Base-by-base conservation (phyloP, 2,888 invertebrate species). In the Didymodactylos carnosus region DNA sequence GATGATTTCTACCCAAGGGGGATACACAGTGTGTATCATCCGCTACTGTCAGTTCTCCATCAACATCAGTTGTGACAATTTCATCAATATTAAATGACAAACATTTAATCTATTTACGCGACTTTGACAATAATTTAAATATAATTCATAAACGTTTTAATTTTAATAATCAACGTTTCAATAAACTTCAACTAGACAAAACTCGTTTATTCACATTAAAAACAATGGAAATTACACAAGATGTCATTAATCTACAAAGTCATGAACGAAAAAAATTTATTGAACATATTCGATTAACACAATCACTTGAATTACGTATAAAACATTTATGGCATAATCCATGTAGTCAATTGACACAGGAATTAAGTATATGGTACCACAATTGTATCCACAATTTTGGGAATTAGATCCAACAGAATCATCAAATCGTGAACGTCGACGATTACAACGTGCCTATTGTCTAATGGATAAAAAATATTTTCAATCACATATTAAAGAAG, bases 191-290 rank as follows among this genome's bases (percentile, higher is more conserved):
- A n/a, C n/a, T n/a, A n/a, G n/a, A n/a, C n/a, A n/a, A n/a, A n/a
- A n/a, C n/a, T n/a, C n/a, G n/a, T n/a, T n/a, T n/a, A n/a, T n/a
- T n/a, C n/a, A 35, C 62, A 62, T 14, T 35, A 35, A 86, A 87
- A n/a, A 91, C 91, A 0, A 90, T 90, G 88, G 82, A 86, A 71
- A 87, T 89, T 76, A 92, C 91, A 11, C 87, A 90, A 75, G 85
- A 85, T 53, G 89, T 90, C n/a, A 89, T 90, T 16, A 89, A 90
- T 80, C 85, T 87, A 78, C 91, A 92, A 86, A 90, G 90, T 82
- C 84, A 85, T 1, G 89, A 90, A 80, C 86, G 90, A 53, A 90
- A 90, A 83, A 84, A 86, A 70, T 87, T 90, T 79, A 87, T 91
- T 84, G 88, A 88, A 79, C 87, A 88, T 79, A 86, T 91, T 62